Evolutionary conservation across 2,797 vertebrate species (phyloP), one percentile per base, ranked within the genome.

Genomic region (Tarsius wallacei): DNA sequence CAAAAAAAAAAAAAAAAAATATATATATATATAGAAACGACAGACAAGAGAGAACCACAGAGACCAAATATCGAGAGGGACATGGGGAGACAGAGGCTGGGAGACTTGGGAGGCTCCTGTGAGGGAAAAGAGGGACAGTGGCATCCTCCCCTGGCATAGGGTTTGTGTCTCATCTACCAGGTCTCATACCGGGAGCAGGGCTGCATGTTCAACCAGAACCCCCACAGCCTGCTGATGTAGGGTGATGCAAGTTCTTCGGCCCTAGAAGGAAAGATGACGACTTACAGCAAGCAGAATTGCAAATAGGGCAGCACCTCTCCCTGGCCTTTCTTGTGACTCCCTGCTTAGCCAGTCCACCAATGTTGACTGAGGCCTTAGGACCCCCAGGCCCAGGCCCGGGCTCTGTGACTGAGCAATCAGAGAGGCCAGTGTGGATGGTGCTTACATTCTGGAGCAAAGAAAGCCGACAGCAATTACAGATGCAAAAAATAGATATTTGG

Each of bases 351-450:
- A 6, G 4, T 53, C 59, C 21, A 33, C 21, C 9, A 6, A 4
- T 9, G 1, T 13, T 42, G 74, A 33, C 82, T 4, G 22, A 63
- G 5, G 63, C 22, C 82, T 57, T 11, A 11, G 0, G 10, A 26
- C 10, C 53, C 59, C 2, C 49, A 42, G 55, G 16, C 53, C 51
- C 16, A 33, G 4, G 21, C 36, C 15, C 42, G n/a, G n/a, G 21
- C 61, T n/a, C 4, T 11, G 15, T 2, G 3, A 12, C 42, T 1
- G 2, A 22, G 2, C 14, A 5, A 42, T 6, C 42, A 42, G 42
- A 42, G 42, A 77, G 42, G 42, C 31, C 26, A 1, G 26, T 22
- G 26, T 1, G 1, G 47, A 49, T 0, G 22, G 49, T 0, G 0
- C 66, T 11, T 19, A 0, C 16, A 1, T 31, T 7, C 3, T 15